Base-by-base conservation (phyloP, 2,888 invertebrate genomes). In the Cynaeus angustus region DNA sequence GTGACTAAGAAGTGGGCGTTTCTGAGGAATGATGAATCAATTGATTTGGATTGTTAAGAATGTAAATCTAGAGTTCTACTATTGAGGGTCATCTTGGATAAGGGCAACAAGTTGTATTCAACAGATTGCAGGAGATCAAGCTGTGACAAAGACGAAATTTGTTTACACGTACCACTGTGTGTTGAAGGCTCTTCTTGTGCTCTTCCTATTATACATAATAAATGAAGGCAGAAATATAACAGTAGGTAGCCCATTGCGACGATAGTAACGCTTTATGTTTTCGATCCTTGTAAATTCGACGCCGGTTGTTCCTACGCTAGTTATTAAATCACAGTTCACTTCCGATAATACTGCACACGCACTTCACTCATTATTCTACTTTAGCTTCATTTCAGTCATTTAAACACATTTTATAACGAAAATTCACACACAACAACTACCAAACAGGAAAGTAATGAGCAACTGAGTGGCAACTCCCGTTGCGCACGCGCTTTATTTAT, bases 71-170 rank as follows among this genome's bases (percentile, higher is more conserved):
- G 13, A 33, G 3, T 33, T 33, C 33, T 33, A 43, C 26, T 37
- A 55, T 46, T 13, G 13, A 46, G 46, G 46, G 28, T 26, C 48
- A 53, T 37, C 12, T 5, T 1, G 53, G 21, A 53, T 53, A 53
- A 50, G 52, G 64, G 64, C 64, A 64, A 64, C 64, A 64, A 64
- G 53, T 64, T 52, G 64, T 53, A 64, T 52, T 38, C 64, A 64
- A 64, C 64, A 53, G 64, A 64, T 64, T 64, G 53, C 53, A 64
- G 52, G 26, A 38, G 52, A 16, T 38, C 21, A 50, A 61, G 64
- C 53, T 43, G 64, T 64, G 64, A 64, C 64, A 48, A 16, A 30
- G 28, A 41, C 37, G 48, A 61, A 26, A 13, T 61, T 12, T 10
- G 8, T 33, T 50, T 7, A 64, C 7, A 62, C 64, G 21, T 13